phyloP scores from a whole-genome alignment of 2,888 invertebrate species.

The Hanleya hanleyi region DNA sequence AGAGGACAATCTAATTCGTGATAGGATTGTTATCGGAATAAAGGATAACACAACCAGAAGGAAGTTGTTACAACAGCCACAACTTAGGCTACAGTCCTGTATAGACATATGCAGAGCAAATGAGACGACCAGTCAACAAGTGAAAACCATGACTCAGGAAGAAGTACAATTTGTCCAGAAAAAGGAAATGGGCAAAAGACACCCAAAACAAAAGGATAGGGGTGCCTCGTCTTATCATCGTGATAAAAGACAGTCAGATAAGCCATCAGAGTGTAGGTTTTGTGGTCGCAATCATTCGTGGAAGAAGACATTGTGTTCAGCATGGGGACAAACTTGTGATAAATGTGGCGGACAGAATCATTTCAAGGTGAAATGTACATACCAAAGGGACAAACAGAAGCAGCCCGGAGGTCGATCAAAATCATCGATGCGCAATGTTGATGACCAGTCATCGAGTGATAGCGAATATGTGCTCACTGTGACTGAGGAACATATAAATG shows the following conservation, averaged over 20 bases:
- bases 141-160: conserved; percentile 4
- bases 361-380: background rate
- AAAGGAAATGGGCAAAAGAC: background rate
- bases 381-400: background rate
- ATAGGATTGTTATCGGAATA: conserved; percentile 36
- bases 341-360: background rate
- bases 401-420: background rate
- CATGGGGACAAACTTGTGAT: conserved; percentile 6
- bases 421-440: background rate
- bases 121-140: conserved; percentile 14
- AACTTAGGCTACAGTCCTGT: conserved; percentile 23
- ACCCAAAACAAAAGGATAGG: background rate
- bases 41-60: conserved; percentile 21
- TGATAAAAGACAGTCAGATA: background rate
- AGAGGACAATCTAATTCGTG: conserved; percentile 32
- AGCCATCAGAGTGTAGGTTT: background rate
- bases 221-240: background rate
- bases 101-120: conserved; percentile 25
- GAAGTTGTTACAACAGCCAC: conserved; percentile 11
- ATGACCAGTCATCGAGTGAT: background rate
- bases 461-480: conserved; percentile 1
- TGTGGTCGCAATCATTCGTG: background rate
- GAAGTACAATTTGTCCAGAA: conserved; percentile 1
- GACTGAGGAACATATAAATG: background rate
- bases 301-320: background rate